Conservation (phyloP, 2,113 vertebrate species). For the Brachyhypopomus gauderio region DNA sequence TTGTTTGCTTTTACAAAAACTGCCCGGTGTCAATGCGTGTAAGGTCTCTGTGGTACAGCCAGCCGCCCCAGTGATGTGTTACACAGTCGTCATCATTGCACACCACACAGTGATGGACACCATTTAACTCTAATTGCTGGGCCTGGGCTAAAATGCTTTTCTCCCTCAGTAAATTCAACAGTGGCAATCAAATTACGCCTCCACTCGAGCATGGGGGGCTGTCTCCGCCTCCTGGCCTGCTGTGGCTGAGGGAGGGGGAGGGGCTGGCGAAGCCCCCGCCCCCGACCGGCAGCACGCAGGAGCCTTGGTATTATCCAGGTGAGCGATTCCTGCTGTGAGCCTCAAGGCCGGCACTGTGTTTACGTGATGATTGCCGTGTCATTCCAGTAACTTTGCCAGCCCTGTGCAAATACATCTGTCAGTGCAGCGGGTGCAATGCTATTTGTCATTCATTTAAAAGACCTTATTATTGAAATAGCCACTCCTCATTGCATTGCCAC, state of each 20-base stretch:
- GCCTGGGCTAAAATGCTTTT: neutral
- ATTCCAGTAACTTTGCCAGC: neutral
- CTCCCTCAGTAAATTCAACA: neutral
- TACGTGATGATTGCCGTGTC: neutral
- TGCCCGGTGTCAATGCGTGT: neutral
- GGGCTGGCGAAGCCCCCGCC: too few relatives aligned
- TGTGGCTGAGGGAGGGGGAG: too few relatives aligned
- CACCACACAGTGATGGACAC: neutral
- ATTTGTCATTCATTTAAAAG: constrained; percentile 6
- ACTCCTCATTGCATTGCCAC: neutral
- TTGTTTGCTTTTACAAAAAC: neutral
- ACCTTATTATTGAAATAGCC: constrained; percentile 11
- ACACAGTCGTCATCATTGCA: neutral
- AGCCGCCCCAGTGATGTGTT: neutral
- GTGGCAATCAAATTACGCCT: neutral
- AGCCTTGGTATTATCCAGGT: too few relatives aligned
- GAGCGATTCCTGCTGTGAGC: neutral
- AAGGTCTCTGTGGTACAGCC: too few relatives aligned
- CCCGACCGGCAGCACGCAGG: too few relatives aligned
- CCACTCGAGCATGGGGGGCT: neutral
- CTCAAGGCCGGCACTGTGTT: neutral
- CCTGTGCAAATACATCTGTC: neutral
- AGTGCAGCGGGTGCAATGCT: neutral
- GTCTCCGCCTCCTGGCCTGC: neutral
- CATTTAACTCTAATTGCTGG: neutral